A percentile compares a stretch with the other conserved stretches of the same genome.
phyloP scores from a whole-genome alignment of 2,113 vertebrate genomes.

The Brienomyrus brachyistius region DNA sequence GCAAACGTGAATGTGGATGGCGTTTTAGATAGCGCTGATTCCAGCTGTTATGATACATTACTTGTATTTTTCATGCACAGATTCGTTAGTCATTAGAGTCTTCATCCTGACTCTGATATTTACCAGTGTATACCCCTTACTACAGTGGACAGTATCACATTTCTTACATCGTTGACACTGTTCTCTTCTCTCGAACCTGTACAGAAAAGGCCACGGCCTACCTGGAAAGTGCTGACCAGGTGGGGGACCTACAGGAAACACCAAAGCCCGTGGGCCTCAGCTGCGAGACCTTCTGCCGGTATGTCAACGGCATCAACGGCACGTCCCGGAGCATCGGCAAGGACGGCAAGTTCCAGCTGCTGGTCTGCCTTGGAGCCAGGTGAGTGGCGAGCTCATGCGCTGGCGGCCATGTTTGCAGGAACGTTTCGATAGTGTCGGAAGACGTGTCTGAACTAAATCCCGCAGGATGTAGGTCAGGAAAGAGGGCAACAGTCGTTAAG shows the following conservation, averaged over 20 bases:
- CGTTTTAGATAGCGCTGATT: neutral
- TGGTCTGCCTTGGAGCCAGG: constrained; percentile 91
- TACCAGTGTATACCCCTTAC: neutral
- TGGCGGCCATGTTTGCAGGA: neutral
- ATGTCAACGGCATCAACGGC: constrained; percentile 80
- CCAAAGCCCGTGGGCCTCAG: constrained; percentile 66
- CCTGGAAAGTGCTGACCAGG: constrained; percentile 81
- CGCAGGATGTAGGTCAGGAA: neutral
- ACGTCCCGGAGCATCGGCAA: constrained; percentile 89
- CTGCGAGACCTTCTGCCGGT: constrained; percentile 79
- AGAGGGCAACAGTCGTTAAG: neutral
- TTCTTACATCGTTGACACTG: neutral
- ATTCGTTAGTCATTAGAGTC: neutral
- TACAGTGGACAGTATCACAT: constrained; percentile 27
- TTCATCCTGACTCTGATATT: neutral
- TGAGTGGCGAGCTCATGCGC: constrained; percentile 36
- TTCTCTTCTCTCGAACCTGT: neutral
- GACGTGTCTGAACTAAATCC: neutral
- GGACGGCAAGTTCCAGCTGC: constrained; percentile 93
- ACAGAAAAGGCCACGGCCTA: constrained; percentile 78
- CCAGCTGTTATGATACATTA: neutral
- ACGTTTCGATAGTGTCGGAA: neutral
- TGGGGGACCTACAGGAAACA: constrained; percentile 68
- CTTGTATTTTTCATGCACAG: neutral
- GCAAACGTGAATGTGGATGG: neutral